Evolutionary conservation across 2,797 vertebrate genomes (phyloP).

Genomic region (Hyperoplus lanceolatus): DNA sequence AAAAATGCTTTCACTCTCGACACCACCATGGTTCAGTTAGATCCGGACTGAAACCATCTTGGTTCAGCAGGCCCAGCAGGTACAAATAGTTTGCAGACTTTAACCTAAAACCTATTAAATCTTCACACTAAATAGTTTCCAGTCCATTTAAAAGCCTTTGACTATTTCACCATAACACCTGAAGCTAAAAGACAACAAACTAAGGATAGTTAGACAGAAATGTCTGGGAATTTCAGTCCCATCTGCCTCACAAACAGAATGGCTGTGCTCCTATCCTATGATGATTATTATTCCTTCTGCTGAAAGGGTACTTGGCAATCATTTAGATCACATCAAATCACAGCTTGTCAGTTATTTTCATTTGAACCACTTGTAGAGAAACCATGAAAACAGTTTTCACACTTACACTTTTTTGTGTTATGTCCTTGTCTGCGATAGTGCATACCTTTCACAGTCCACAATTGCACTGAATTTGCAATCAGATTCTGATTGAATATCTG

Average conservation of each 20-base stretch:
- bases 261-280: too few species aligned
- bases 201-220: too few species aligned
- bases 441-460: too few species aligned
- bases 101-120: neutral
- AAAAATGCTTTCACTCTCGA: too few species aligned
- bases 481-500: slow-evolving; percentile 12
- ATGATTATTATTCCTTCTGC: too few species aligned
- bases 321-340: neutral
- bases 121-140: neutral
- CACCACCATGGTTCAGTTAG: too few species aligned
- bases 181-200: too few species aligned
- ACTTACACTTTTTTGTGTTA: neutral
- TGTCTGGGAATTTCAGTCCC: too few species aligned
- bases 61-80: neutral
- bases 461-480: neutral
- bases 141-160: neutral
- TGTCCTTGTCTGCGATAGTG: too few species aligned
- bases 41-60: too few species aligned
- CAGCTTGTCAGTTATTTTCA: neutral
- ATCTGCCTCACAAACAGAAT: too few species aligned
- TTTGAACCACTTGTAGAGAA: neutral
- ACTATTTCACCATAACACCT: neutral
- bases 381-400: neutral
- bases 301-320: neutral
- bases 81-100: neutral